Evolutionary conservation across 2,113 vertebrate genomes (phyloP).

Genomic region (Irena cyanogastra): DNA sequence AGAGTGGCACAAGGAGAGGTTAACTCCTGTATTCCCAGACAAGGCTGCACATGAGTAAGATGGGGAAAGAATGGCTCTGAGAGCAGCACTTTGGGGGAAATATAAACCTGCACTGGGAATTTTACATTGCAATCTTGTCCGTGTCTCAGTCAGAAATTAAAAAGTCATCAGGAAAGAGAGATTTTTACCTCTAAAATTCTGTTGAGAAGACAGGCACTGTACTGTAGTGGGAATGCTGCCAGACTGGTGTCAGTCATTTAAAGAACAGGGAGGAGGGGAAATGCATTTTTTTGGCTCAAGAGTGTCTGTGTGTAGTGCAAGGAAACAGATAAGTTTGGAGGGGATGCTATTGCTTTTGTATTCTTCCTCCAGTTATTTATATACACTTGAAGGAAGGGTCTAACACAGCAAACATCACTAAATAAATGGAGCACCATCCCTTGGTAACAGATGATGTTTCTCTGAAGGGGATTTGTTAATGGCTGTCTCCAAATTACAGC

Average conservation of each 20-base stretch:
- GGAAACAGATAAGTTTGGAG: conserved; percentile 47
- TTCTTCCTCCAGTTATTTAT: conserved; percentile 31
- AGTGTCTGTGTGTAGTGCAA: background rate
- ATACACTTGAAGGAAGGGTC: background rate
- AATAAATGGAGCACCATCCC: background rate
- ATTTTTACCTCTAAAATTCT: background rate
- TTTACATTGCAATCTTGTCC: background rate
- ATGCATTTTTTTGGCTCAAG: background rate
- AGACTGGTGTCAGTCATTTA: background rate
- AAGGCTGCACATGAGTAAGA: background rate
- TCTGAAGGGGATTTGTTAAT: background rate
- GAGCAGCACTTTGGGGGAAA: background rate
- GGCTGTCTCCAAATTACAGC: background rate
- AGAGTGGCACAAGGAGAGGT: background rate
- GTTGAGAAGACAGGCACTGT: background rate
- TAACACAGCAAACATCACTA: background rate
- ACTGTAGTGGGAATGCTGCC: background rate
- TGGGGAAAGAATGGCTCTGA: background rate
- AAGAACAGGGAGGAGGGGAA: background rate
- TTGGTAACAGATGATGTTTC: background rate
- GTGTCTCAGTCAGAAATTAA: background rate
- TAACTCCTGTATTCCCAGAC: background rate
- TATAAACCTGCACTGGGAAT: background rate
- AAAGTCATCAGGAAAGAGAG: background rate
- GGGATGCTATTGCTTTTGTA: background rate